A percentile compares a stretch with the other conserved stretches of the same genome.
These are phyloP conservation scores for Euplexia lucipara DNA, from an alignment of 2,888 invertebrate species.

Conservation along the genomic window DNA sequence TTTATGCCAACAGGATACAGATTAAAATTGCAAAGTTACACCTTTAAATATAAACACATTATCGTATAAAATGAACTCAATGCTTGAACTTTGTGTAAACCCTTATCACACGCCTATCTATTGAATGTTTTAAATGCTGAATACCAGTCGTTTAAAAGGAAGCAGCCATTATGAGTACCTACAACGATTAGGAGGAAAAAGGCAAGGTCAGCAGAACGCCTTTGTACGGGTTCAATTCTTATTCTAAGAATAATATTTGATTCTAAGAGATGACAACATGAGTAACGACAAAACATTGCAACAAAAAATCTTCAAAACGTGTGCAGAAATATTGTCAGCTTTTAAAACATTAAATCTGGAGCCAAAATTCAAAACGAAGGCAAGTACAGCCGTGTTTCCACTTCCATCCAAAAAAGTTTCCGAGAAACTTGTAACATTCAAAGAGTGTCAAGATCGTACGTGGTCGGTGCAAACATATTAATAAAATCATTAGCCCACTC, in stretches of 20 bases:
- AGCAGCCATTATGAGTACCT: conserved; percentile 5
- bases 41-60: conserved; percentile 38
- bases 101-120: conserved; percentile 44
- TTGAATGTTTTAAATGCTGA: conserved; percentile 20
- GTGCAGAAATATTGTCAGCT: not conserved
- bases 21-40: conserved; percentile 74
- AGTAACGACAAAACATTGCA: not conserved
- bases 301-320: not conserved
- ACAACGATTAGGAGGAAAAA: conserved; percentile 8
- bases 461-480: conserved; percentile 44
- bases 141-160: conserved; percentile 13
- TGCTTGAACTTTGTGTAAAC: conserved; percentile 33
- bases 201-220: conserved; percentile 26
- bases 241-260: conserved; percentile 12
- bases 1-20: conserved; percentile 79
- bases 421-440: conserved; percentile 41
- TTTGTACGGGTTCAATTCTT: conserved; percentile 4
- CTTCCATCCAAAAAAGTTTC: conserved; percentile 38
- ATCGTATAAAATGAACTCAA: conserved; percentile 40
- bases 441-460: conserved; percentile 36
- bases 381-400: conserved; percentile 29
- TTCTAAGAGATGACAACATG: conserved; percentile 15
- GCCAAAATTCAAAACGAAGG: conserved; percentile 1
- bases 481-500: conserved; percentile 58
- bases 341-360: not conserved